Percentiles rank a stretch among this genome's conserved stretches.
Conservation (phyloP, 2,797 vertebrate species). For the Sandelia bainsii region DNA sequence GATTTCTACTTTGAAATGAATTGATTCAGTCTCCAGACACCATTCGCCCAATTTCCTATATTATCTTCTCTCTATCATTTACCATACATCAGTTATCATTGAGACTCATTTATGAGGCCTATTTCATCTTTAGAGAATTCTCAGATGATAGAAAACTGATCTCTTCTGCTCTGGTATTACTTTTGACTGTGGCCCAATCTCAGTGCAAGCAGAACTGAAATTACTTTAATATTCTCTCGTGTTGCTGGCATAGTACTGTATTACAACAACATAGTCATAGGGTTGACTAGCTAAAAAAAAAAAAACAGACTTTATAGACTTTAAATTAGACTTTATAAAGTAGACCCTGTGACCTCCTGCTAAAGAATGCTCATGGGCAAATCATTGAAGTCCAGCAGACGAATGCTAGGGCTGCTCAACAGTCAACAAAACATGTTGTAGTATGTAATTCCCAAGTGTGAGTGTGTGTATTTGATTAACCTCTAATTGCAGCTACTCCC, state of each 20-base stretch:
- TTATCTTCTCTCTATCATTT: conserved; percentile 78
- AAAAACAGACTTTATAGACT: conserved; percentile 52
- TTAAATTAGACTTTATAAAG: conserved; percentile 59
- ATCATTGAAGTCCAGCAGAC: conserved; percentile 2
- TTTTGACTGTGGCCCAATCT: conserved; percentile 78
- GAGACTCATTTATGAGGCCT: conserved; percentile 80
- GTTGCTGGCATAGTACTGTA: conserved; percentile 62
- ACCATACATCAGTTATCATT: conserved; percentile 81
- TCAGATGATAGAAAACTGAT: conserved; percentile 82
- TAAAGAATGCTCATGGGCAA: conserved; percentile 29
- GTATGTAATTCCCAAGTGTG: conserved; percentile 2
- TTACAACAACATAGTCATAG: conserved; percentile 56
- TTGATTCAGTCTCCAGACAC: conserved; percentile 79
- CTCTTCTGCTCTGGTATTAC: conserved; percentile 80
- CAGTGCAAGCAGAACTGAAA: conserved; percentile 68
- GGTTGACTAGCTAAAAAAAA: conserved; percentile 59
- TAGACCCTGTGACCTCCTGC: conserved; percentile 19
- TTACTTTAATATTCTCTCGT: conserved; percentile 79
- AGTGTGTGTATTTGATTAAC: conserved; percentile 31
- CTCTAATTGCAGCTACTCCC: conserved; percentile 31
- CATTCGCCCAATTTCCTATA: conserved; percentile 77
- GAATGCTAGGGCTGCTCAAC: background rate
- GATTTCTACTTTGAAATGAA: conserved; percentile 80
- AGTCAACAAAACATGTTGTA: conserved; percentile 8
- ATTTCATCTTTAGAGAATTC: conserved; percentile 79